Base-by-base conservation (phyloP, 2,797 vertebrate species). In the Rhinatrema bivittatum region DNA sequence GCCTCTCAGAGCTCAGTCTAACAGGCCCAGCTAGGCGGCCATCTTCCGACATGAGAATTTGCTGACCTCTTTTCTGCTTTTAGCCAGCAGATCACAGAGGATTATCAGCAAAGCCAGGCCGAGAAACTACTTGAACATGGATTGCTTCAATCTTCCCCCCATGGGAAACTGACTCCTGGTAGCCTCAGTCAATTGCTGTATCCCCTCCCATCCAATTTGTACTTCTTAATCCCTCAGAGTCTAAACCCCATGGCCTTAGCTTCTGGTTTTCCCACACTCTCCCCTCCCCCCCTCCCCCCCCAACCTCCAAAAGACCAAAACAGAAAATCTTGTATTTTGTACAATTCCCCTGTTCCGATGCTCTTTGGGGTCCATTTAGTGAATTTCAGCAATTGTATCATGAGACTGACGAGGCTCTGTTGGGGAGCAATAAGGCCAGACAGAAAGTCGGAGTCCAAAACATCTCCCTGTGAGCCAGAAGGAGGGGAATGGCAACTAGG, bases 151-250 rank as follows among this genome's bases (percentile, higher is more conserved):
- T 56, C 54, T 44, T 51, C 60, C 20, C 46, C 7, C 53, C 74
- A 79, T 82, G 82, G 81, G 84, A 87, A 87, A 76, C 60, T 48
- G 41, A 56, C 53, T 56, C 38, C 7, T 57, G 63, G 63, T 50
- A 52, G 43, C 41, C 53, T 60, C 41, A 21, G 54, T 76, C 70
- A 79, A 74, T 65, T 62, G 44, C 58, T 67, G 32, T 8, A 24
- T 55, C 66, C 57, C 52, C 74, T 68, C 59, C 58, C 45, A 62
- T 70, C 72, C 74, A 78, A 78, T 83, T 79, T 77, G 73, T 78
- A 74, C 58, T 64, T 74, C 72, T 66, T 85, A 88, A 88, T 85
- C 84, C 80, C 63, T 16, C 43, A 30, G 50, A 68, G 54, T 43
- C 45, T n/a, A 38, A 41, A 12, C 42, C 47, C 10, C 9, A 36